A percentile compares a stretch with the other conserved stretches of the same genome.
phyloP scores from a whole-genome alignment of 2,888 invertebrate genomes.

The Seira ritae region DNA sequence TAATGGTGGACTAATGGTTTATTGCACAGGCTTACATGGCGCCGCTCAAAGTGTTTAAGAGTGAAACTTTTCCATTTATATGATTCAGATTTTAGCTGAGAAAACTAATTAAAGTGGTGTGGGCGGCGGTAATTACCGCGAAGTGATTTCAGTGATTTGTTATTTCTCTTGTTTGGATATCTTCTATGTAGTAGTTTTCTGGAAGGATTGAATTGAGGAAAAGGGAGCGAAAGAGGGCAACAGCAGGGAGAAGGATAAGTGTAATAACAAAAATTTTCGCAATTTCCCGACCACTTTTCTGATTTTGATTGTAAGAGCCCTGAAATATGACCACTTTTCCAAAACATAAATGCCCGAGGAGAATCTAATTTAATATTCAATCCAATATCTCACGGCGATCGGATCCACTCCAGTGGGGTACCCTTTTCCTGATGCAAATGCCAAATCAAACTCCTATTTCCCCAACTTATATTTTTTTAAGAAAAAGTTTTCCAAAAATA shows the following conservation, averaged over 20 bases:
- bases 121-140: background rate
- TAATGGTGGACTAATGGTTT: background rate
- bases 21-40: no score
- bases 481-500: constrained; percentile 15
- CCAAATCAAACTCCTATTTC: constrained; percentile 1
- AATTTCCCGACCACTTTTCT: background rate
- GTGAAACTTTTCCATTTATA: background rate
- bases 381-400: constrained; percentile 5
- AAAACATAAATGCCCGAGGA: background rate
- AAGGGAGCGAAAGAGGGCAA: no score
- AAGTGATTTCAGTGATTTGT: no score
- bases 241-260: background rate
- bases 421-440: constrained; percentile 5
- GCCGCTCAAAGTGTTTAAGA: background rate
- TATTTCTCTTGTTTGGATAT: no score
- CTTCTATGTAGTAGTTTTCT: no score
- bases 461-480: background rate
- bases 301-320: constrained; percentile 2
- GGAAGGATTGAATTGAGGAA: background rate
- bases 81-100: background rate
- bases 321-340: background rate
- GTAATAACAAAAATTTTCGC: background rate
- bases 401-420: background rate
- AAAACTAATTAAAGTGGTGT: constrained; percentile 1
- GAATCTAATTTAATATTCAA: constrained; percentile 10